A percentile compares a stretch with the other conserved stretches of the same genome.
These are phyloP conservation scores for Helicolenus hilgendorfi DNA, from an alignment of 2,797 vertebrate species.

Conservation along the genomic window DNA sequence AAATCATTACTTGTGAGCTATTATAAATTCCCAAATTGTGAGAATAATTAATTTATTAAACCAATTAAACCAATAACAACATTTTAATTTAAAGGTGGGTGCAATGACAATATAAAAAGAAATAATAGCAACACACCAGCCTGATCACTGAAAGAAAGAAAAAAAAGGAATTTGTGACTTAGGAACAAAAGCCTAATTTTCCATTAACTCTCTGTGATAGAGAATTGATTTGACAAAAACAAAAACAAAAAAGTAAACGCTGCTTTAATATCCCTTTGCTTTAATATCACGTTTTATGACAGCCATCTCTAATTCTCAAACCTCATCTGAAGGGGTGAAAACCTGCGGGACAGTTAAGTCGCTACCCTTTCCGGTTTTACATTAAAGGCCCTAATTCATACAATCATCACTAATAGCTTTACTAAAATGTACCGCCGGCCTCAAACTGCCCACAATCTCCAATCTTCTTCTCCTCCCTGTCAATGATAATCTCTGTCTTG, in stretches of 20 bases:
- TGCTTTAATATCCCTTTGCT: constrained; percentile 31
- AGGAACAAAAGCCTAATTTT: constrained; percentile 52
- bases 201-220: constrained; percentile 55
- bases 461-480: constrained; percentile 44
- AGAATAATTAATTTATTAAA: not conserved
- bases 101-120: not conserved
- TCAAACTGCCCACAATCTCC: constrained; percentile 58
- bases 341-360: constrained; percentile 38
- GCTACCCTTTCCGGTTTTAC: constrained; percentile 43
- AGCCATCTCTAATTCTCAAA: constrained; percentile 27
- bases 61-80: not conserved
- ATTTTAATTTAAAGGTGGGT: not conserved
- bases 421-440: constrained; percentile 54
- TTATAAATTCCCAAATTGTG: not conserved
- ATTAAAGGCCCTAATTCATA: constrained; percentile 69
- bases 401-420: constrained; percentile 71
- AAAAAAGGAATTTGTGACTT: constrained; percentile 42
- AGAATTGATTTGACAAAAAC: constrained; percentile 63
- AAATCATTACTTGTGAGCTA: not conserved
- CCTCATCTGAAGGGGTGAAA: constrained; percentile 20
- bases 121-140: not conserved
- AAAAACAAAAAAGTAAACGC: constrained; percentile 11
- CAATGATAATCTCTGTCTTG: constrained; percentile 69
- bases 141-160: not conserved
- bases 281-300: constrained; percentile 51